Base-by-base conservation (phyloP, 2,888 invertebrate genomes). In the Andrena bucephala region DNA sequence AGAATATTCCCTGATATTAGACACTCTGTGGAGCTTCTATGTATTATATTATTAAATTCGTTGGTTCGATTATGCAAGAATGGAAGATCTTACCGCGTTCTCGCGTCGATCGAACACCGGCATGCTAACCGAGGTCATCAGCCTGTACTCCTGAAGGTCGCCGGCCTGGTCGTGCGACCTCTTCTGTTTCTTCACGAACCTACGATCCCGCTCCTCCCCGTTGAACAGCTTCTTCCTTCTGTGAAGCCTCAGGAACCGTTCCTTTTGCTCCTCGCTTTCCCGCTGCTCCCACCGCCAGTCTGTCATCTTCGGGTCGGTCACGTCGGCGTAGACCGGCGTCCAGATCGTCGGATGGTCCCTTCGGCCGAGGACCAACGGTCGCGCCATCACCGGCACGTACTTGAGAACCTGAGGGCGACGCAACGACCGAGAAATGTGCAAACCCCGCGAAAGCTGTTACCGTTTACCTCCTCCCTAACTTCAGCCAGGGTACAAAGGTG, bases 401-500 rank as follows among this genome's bases (percentile, higher is more conserved):
- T 99, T 98, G 90, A 99, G 95, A 1, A 97, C 93, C 93, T 93
- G 20, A 5, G 24, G 0, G 50, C 2, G 6, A 13, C 7, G 16
- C 0, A 13, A 13, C 13, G 1, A 13, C 42, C 42, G 42, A 42
- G 42, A 16, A 5, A 42, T 1, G 24, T 57, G 57, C 13, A 13
- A 10, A 57, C 3, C 1, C 8, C 10, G 27, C 27, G 4, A 2
- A 10, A 52, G 7, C 20, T 20, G 6, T 20, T 52, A 52, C 2
- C 16, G 20, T 20, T 73, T 33, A 96, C 99, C 95, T 99, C 97
- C 95, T 99, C 99, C 76, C 99, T 96, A 54, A 99, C 99, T 95
- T 99, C 99, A 0, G 99, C 99, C 92, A 98, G 95, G 42, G 99
- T 99, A 87, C 98, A 98, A 70, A 99, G 96, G 93, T 99, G 99